phyloP scores from a whole-genome alignment of 2,888 invertebrate genomes.

The Ornithoptera priamus region DNA sequence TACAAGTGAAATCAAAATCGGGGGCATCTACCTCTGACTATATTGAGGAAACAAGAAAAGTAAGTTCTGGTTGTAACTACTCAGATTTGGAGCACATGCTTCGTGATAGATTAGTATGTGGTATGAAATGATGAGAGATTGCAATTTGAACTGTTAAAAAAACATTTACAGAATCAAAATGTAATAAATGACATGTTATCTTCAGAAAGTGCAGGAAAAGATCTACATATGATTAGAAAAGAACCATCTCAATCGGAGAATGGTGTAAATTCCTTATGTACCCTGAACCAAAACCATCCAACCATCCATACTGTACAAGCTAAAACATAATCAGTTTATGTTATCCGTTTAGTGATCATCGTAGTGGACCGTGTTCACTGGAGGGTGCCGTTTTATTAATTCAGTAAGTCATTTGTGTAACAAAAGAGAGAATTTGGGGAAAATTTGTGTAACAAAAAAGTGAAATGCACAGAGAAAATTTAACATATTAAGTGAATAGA shows the following conservation, averaged over 20 bases:
- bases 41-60: not conserved
- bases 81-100: not conserved
- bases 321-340: not conserved
- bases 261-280: too few species aligned
- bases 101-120: not conserved
- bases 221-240: too few species aligned
- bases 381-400: not conserved
- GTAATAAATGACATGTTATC: too few species aligned
- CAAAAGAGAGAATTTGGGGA: not conserved
- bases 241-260: too few species aligned
- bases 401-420: not conserved
- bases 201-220: too few species aligned
- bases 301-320: not conserved
- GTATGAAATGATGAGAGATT: too few species aligned
- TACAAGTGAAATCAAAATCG: not conserved
- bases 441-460: not conserved
- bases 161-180: too few species aligned
- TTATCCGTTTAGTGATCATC: not conserved
- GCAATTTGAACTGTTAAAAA: too few species aligned
- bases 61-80: not conserved
- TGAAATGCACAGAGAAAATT: not conserved
- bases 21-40: not conserved
- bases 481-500: too few species aligned
- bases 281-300: too few species aligned
- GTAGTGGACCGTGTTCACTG: too few species aligned